Percentiles rank a stretch among this genome's conserved stretches.
These are phyloP conservation scores for Silvanus unidentatus DNA, from an alignment of 2,888 invertebrate genomes.

Conservation along the genomic window DNA sequence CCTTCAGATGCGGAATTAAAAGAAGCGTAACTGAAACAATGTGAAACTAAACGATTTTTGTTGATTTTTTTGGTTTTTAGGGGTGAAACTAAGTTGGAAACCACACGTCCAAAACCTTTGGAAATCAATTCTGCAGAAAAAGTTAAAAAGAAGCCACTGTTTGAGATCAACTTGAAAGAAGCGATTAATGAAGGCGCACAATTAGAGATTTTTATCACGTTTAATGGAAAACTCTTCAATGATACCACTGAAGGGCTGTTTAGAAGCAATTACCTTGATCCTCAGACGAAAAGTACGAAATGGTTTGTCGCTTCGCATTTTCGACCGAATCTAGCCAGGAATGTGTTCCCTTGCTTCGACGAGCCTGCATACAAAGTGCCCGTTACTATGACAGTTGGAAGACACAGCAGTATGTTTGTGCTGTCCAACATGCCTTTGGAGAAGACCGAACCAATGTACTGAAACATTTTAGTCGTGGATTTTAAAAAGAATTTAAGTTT, in stretches of 20 bases:
- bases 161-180: slow-evolving; percentile 56
- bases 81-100: too few relatives aligned
- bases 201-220: slow-evolving; percentile 59
- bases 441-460: slow-evolving; percentile 58
- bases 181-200: slow-evolving; percentile 51
- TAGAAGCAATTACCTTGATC: slow-evolving; percentile 56
- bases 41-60: not conserved
- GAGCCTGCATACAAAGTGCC: slow-evolving; percentile 71
- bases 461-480: too few relatives aligned
- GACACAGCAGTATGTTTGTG: slow-evolving; percentile 54
- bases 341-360: slow-evolving; percentile 76
- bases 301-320: slow-evolving; percentile 64
- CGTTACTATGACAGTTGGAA: slow-evolving; percentile 58
- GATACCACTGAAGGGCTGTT: slow-evolving; percentile 64
- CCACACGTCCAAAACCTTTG: not conserved
- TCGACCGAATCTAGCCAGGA: slow-evolving; percentile 67
- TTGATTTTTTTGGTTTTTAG: not conserved
- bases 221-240: slow-evolving; percentile 60
- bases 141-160: slow-evolving; percentile 57
- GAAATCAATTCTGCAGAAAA: slow-evolving; percentile 46
- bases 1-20: slow-evolving; percentile 28
- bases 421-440: slow-evolving; percentile 61
- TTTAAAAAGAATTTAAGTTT: too few relatives aligned
- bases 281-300: slow-evolving; percentile 38
- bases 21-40: slow-evolving; percentile 9